Conservation (phyloP, 2,797 vertebrate species). For the Petrocephalus sullivani region DNA sequence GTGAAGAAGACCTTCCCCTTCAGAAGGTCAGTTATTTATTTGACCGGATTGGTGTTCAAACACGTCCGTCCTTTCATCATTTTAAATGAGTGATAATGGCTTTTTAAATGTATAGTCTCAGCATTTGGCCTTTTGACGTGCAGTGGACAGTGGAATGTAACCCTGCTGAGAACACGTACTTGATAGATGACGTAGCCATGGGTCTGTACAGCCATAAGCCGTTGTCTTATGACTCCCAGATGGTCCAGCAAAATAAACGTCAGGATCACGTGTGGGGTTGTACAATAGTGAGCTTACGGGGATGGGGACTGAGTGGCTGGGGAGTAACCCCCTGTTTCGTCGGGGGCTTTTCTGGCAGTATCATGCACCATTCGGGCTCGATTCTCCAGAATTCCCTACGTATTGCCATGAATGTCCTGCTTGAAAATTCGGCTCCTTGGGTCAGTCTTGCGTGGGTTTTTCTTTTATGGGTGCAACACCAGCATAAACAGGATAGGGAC, state of each 20-base stretch:
- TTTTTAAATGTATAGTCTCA: constrained; percentile 23
- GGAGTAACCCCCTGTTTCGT: constrained; percentile 19
- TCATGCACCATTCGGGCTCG: constrained; percentile 23
- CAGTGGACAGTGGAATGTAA: background rate
- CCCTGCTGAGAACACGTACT: background rate
- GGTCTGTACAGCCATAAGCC: background rate
- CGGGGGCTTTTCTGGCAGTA: constrained; percentile 21
- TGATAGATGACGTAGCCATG: constrained; percentile 21
- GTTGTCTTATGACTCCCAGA: constrained; percentile 24
- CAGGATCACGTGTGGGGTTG: background rate
- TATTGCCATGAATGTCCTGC: constrained; percentile 21
- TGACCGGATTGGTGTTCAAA: background rate
- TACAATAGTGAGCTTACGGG: background rate
- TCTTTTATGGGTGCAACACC: constrained; percentile 4
- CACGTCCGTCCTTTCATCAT: constrained; percentile 10
- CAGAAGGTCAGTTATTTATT: constrained; percentile 15
- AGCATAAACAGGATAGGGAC: background rate
- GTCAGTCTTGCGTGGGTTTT: constrained; percentile 17
- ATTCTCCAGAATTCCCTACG: constrained; percentile 2
- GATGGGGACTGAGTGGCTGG: background rate
- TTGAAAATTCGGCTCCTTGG: constrained; percentile 7
- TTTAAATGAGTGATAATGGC: constrained; percentile 13
- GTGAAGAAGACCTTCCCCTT: background rate
- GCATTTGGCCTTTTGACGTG: background rate
- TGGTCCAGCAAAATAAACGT: background rate